phyloP scores from a whole-genome alignment of 2,797 vertebrate species.

The Acanthiza pusilla region DNA sequence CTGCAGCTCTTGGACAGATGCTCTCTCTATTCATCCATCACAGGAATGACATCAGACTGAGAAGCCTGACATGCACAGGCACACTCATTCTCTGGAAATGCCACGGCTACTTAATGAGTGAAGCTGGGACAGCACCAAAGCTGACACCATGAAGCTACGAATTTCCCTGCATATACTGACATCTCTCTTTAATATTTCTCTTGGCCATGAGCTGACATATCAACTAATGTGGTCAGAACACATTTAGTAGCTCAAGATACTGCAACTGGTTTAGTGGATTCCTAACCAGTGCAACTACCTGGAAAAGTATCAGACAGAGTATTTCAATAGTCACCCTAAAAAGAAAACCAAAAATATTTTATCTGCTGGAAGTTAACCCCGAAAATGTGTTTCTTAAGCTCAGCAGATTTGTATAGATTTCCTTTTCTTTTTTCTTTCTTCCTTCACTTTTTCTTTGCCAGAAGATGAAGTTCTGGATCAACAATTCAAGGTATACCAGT shows the following conservation, averaged over 20 bases:
- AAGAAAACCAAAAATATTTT: background rate
- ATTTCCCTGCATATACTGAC: constrained; percentile 62
- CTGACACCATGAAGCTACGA: constrained; percentile 33
- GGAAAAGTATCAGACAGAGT: background rate
- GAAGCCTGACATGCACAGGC: constrained; percentile 19
- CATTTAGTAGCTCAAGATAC: constrained; percentile 46
- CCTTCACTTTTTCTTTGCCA: background rate
- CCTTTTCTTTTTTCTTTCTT: background rate
- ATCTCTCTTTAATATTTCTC: constrained; percentile 44
- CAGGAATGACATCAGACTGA: constrained; percentile 49
- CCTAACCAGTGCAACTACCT: constrained; percentile 21
- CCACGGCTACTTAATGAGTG: constrained; percentile 27
- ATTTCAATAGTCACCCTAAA: background rate
- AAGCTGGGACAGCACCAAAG: constrained; percentile 66
- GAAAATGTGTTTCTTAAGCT: background rate
- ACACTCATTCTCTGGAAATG: constrained; percentile 71
- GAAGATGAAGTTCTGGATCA: constrained; percentile 14
- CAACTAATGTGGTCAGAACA: constrained; percentile 63
- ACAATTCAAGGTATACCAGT: constrained; percentile 8
- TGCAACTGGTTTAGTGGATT: constrained; percentile 53
- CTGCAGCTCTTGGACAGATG: constrained; percentile 33
- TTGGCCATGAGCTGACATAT: constrained; percentile 41
- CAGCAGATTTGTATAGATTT: background rate
- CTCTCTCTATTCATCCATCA: constrained; percentile 51
- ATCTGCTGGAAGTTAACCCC: background rate